A percentile compares a stretch with the other conserved stretches of the same genome.
Evolutionary conservation across 2,888 invertebrate genomes (phyloP).

Genomic region (Pelosia muscerda): DNA sequence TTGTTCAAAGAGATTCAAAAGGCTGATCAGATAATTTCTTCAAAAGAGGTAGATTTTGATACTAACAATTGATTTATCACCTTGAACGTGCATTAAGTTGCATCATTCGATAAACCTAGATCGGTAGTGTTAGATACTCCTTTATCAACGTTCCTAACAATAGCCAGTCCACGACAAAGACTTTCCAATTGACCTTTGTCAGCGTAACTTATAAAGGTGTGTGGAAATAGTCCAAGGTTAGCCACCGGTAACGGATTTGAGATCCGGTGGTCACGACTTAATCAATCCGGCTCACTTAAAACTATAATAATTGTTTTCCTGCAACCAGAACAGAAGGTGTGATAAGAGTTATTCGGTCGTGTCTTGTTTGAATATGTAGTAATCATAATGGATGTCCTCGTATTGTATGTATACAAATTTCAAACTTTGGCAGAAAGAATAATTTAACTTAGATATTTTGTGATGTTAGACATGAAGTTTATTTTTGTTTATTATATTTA

Average conservation of each 20-base stretch:
- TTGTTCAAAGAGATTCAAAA: not conserved
- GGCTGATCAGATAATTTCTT: not conserved
- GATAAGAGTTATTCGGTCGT: conserved; percentile 46
- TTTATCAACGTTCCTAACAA: conserved; percentile 52
- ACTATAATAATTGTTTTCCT: conserved; percentile 63
- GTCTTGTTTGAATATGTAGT: not conserved
- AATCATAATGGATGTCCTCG: not conserved
- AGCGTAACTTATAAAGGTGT: conserved; percentile 65
- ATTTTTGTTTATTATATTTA: not conserved
- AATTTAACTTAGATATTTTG: not conserved
- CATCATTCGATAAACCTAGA: conserved; percentile 49
- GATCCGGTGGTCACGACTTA: conserved; percentile 81
- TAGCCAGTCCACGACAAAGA: conserved; percentile 34
- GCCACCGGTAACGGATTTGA: conserved; percentile 76
- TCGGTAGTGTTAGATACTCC: conserved; percentile 33
- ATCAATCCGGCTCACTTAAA: conserved; percentile 61
- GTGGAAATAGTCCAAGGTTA: conserved; percentile 83
- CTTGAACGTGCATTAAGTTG: conserved; percentile 51
- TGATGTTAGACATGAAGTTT: not conserved
- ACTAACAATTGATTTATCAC: conserved; percentile 26
- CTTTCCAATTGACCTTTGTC: conserved; percentile 78
- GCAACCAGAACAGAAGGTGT: conserved; percentile 55
- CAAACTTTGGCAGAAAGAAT: not conserved
- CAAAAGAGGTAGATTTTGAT: not conserved
- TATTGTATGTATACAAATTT: too few relatives aligned